These are phyloP conservation scores for Pseudoatta argentina DNA, from an alignment of 1,140 invertebrate genomes.

Conservation along the genomic window DNA sequence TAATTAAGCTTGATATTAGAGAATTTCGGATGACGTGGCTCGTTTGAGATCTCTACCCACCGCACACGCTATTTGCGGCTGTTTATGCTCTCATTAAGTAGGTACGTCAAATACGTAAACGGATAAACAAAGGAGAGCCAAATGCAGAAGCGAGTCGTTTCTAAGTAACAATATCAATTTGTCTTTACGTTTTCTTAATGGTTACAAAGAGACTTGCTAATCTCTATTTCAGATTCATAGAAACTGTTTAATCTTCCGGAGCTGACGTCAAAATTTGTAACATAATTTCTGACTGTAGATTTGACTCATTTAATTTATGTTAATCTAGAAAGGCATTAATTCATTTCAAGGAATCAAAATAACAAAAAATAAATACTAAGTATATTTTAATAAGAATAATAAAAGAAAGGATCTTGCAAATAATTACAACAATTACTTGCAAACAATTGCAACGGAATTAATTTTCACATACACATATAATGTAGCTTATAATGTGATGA, in stretches of 20 bases:
- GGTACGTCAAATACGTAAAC: conserved; percentile 50
- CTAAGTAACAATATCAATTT: background rate
- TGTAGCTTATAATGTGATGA: too few species aligned
- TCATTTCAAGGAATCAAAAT: too few species aligned
- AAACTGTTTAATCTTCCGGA: background rate
- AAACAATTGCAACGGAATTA: too few species aligned
- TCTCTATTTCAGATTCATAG: background rate
- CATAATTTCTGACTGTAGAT: too few species aligned
- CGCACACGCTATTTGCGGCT: conserved; percentile 12
- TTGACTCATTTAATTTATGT: too few species aligned
- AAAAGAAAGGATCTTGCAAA: too few species aligned
- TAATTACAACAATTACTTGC: too few species aligned
- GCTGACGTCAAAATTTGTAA: too few species aligned
- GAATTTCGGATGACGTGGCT: conserved; percentile 53
- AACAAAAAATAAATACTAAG: too few species aligned
- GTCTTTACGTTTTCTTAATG: background rate
- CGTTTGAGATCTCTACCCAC: background rate
- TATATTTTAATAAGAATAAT: too few species aligned
- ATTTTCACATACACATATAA: too few species aligned
- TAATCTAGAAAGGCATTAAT: too few species aligned
- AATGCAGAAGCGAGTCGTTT: background rate
- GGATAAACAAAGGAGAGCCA: conserved; percentile 37
- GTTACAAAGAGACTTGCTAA: background rate
- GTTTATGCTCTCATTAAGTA: conserved; percentile 59
- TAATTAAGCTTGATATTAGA: conserved; percentile 69